Base-by-base conservation (phyloP, 2,797 vertebrate species). In the Acanthurus lineatus region DNA sequence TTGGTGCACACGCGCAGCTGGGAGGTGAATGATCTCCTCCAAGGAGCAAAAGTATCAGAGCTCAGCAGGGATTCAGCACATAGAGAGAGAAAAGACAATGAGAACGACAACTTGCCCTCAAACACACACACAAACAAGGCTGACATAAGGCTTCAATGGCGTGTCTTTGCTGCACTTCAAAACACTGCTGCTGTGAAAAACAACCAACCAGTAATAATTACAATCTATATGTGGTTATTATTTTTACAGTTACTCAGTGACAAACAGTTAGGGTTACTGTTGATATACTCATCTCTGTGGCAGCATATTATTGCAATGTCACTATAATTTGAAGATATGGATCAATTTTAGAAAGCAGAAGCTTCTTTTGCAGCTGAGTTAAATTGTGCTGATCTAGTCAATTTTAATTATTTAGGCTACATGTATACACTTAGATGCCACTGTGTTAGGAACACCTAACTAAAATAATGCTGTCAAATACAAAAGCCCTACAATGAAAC, bases 21-120 rank as follows among this genome's bases (percentile, higher is more conserved):
- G 67, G 72, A 88, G 80, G 47, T 82, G 72, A 91, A 60, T 28
- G 51, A 62, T 77, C 76, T 82, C 66, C 38, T 81, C 65, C 52
- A 17, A 79, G 57, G 59, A 83, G 74, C n/a, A 66, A 77, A 80
- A 59, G 48, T 20, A 51, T 45, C 44, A 42, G 28, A 73, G 40
- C 61, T 74, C 68, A 70, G 81, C 38, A 3, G 77, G 71, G 59
- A 70, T 52, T 19, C 54, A 28, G 48, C 65, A 61, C 61, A 85
- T 58, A 79, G 42, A 51, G 2, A 51, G 2, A 65, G 47, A 65
- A 60, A 60, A 53, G 28, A 63, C 3, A 17, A 85, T 2, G 1
- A 49, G 53, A 67, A 40, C 0, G n/a, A 68, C 28, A 15, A 10
- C 28, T 20, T 1, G 8, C 44, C 25, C 73, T 74, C 14, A 69